Conservation (phyloP, 1,140 invertebrate species). For the Sarcophaga bullata region DNA sequence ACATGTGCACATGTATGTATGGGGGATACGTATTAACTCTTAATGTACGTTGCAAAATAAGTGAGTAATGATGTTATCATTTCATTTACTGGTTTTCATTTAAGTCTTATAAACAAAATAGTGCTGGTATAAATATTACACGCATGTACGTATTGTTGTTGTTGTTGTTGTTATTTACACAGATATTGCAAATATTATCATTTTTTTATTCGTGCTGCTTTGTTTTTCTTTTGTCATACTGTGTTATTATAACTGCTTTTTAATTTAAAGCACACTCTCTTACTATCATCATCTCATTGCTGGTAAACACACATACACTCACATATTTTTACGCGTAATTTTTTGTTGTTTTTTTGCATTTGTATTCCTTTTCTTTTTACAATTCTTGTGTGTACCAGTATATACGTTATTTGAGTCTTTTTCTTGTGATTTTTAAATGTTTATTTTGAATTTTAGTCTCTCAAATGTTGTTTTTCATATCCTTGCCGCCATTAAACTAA, state of each 20-base stretch:
- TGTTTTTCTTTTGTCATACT: background rate
- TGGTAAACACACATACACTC: background rate
- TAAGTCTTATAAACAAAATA: too few species aligned
- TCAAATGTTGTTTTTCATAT: background rate
- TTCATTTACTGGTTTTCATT: too few species aligned
- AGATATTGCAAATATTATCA: background rate
- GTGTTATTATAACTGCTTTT: background rate
- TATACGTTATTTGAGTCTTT: background rate
- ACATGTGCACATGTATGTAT: too few species aligned
- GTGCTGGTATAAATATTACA: too few species aligned
- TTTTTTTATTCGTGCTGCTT: background rate
- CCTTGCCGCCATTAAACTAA: conserved; percentile 37
- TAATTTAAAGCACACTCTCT: background rate
- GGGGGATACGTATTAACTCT: too few species aligned
- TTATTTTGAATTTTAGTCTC: background rate
- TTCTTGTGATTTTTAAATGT: background rate
- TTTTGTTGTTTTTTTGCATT: background rate
- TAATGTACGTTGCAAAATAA: too few species aligned
- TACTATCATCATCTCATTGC: background rate
- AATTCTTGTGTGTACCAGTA: background rate
- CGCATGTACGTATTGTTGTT: background rate
- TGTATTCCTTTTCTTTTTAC: background rate
- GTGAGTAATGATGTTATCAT: too few species aligned
- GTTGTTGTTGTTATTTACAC: background rate
- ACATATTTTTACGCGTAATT: background rate